Base-by-base conservation (phyloP, 2,888 invertebrate genomes). In the Omphaloscelis lunosa region DNA sequence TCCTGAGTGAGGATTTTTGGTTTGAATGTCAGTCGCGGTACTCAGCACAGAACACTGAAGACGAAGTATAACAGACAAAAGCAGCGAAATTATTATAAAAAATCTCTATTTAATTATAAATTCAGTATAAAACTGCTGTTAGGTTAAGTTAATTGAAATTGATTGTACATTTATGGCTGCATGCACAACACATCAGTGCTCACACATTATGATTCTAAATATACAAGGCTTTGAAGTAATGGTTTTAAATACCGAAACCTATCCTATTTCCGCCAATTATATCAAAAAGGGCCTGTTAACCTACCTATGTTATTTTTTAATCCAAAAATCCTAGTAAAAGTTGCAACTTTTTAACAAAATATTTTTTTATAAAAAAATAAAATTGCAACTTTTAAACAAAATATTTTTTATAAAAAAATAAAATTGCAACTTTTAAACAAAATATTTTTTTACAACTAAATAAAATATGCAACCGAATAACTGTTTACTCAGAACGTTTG, bases 1-100 rank as follows among this genome's bases (percentile, higher is more conserved):
- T 77, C 71, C 77, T 69, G 59, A 73, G 59, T 74, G 72, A 78
- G 53, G 17, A 74, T 76, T 77, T 80, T 70, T 65, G 51, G 45
- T 77, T 71, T 63, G 61, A 80, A 72, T 80, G 39, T 79, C n/a
- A 68, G 53, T 45, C 34, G 27, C 11, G 12, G 11, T 39, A 39
- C 27, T 39, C 9, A 27, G 4, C 1, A 27, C 5, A 23, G 41
- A 9, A 2, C 20, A 41, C n/a, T 23, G 9, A 73, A 73, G 6
- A 9, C 20, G 29, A 29, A 29, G 27, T 73, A 45, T 23, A 23
- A 48, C 17, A 56, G 23, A 74, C 11, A 62, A 20, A 27, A 11
- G 27, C 34, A 11, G 17, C 11, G 1, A n/a, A 15, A 34, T 34
- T 51, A 11, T 23, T 45, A 29, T 27, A 7, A 27, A 58, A 58